Percentiles rank a stretch among this genome's conserved stretches.
Evolutionary conservation across 2,888 invertebrate genomes (phyloP).

Genomic region (Holacanthella duospinosa): DNA sequence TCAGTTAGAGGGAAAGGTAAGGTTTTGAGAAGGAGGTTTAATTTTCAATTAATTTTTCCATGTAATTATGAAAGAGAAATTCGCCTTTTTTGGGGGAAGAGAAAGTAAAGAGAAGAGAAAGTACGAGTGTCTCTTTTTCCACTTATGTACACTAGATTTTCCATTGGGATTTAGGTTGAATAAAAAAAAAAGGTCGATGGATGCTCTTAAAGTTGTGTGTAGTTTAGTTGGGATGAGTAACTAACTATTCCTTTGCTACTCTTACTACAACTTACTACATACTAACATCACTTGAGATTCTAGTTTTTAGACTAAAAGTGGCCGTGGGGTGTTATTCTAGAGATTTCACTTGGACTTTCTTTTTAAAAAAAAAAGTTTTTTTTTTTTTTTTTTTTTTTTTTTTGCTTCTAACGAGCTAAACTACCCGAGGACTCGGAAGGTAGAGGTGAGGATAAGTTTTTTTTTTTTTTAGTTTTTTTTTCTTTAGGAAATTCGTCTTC

Average conservation of each 20-base stretch:
- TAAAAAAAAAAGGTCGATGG: neutral
- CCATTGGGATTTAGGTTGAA: no score
- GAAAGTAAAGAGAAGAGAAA: neutral
- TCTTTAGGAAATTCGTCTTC: neutral
- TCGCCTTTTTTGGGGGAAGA: neutral
- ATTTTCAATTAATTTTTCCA: conserved; percentile 2
- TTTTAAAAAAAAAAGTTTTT: neutral
- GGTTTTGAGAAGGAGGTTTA: neutral
- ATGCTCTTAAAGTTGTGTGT: no score
- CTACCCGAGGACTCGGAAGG: neutral
- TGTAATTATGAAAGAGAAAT: neutral
- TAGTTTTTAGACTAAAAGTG: neutral
- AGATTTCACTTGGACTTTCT: neutral
- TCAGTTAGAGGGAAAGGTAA: neutral
- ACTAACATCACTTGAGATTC: neutral
- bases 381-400: neutral
- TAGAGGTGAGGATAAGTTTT: neutral
- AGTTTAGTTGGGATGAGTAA: no score
- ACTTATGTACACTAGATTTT: neutral
- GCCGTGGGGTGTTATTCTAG: neutral
- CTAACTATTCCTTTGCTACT: neutral
- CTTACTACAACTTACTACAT: neutral
- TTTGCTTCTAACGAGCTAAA: neutral
- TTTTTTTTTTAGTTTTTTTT: neutral
- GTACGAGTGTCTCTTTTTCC: neutral